These are phyloP conservation scores for Zoroaster sp. DNA, from an alignment of 53 echinoderm and acorn worm species.

Conservation along the genomic window DNA sequence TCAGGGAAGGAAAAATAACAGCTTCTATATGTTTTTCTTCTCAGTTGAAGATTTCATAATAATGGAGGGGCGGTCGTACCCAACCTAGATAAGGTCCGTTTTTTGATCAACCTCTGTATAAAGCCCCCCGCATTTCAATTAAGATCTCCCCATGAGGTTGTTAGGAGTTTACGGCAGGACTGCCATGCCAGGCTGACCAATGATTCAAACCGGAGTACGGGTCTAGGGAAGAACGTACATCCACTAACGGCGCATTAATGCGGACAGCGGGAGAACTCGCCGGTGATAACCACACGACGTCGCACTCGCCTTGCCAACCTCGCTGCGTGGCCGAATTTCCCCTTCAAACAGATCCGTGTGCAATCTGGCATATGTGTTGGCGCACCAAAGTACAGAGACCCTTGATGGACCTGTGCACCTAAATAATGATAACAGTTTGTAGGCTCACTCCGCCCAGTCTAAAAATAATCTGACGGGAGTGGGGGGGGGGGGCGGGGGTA, in stretches of 20 bases:
- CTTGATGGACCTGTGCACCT: neutral
- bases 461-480: neutral
- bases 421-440: neutral
- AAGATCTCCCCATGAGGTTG: neutral
- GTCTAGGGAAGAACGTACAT: neutral
- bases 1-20: too few relatives aligned
- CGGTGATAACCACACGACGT: neutral
- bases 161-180: neutral
- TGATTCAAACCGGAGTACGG: neutral
- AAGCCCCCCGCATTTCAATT: neutral
- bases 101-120: neutral
- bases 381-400: neutral
- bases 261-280: neutral
- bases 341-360: neutral
- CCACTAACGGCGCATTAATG: constrained; percentile 1
- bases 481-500: neutral
- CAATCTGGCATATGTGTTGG: neutral
- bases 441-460: neutral
- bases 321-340: constrained; percentile 9
- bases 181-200: neutral
- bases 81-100: too few relatives aligned
- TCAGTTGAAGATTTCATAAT: too few relatives aligned
- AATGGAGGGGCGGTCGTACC: too few relatives aligned
- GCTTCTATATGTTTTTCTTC: too few relatives aligned
- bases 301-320: constrained; percentile 15